phyloP scores from a whole-genome alignment of 2,888 invertebrate species.

The Xanthia icteritia region DNA sequence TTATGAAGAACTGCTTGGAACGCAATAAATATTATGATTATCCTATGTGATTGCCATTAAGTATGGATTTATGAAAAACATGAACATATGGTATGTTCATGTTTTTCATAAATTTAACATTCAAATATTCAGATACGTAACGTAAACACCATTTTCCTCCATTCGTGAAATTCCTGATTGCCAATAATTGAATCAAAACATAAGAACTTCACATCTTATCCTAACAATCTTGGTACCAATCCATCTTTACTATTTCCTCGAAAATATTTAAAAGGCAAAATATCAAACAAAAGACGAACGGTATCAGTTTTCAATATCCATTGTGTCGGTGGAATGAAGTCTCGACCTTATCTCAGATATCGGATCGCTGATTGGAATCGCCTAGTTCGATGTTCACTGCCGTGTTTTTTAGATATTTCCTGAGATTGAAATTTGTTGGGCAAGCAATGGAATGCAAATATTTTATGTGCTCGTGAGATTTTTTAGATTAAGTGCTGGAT shows the following conservation, averaged over 20 bases:
- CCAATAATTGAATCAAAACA: conserved; percentile 38
- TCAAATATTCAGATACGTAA: conserved; percentile 16
- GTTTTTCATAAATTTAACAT: no score
- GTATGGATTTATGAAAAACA: not conserved
- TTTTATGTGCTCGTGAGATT: conserved; percentile 49
- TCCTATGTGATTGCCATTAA: not conserved
- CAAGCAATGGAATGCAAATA: conserved; percentile 60
- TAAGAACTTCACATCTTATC: not conserved
- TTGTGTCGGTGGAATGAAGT: conserved; percentile 68
- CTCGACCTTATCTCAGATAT: conserved; percentile 66
- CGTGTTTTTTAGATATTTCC: conserved; percentile 63
- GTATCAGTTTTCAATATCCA: conserved; percentile 66
- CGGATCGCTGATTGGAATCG: conserved; percentile 67
- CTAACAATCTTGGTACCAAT: conserved; percentile 5
- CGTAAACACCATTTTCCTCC: conserved; percentile 14
- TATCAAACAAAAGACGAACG: conserved; percentile 64
- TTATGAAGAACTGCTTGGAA: not conserved
- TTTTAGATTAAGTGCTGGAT: conserved; percentile 41
- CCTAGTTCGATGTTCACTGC: conserved; percentile 59
- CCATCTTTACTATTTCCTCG: conserved; percentile 39
- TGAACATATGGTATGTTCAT: no score
- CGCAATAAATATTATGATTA: not conserved
- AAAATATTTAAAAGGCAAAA: conserved; percentile 64
- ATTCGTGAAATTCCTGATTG: conserved; percentile 6
- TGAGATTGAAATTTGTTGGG: conserved; percentile 64